phyloP scores from a whole-genome alignment of 2,113 vertebrate genomes.

The Notiomystis cincta region DNA sequence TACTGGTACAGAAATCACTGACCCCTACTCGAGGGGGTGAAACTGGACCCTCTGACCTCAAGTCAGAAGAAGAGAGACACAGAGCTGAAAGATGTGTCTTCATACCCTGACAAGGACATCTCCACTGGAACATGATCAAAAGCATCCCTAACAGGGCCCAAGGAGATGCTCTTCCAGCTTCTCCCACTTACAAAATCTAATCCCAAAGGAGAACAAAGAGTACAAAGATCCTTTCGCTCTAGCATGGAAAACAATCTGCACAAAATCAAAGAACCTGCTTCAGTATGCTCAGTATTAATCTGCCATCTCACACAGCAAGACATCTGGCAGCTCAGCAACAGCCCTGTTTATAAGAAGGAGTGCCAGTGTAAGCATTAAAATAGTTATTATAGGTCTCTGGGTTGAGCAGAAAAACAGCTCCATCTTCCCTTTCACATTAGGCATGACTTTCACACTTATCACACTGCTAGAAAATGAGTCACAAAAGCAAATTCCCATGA shows the following conservation, averaged over 20 bases:
- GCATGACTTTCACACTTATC: neutral
- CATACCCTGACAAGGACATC: neutral
- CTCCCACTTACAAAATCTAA: neutral
- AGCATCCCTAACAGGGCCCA: neutral
- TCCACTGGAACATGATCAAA: neutral
- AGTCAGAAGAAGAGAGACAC: neutral
- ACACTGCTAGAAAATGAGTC: neutral
- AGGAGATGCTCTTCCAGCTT: neutral
- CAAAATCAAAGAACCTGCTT: neutral
- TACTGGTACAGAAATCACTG: neutral
- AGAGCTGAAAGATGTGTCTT: neutral
- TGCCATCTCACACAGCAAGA: slow-evolving; percentile 17
- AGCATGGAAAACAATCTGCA: slow-evolving; percentile 15
- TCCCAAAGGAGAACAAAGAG: neutral
- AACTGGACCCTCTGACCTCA: neutral
- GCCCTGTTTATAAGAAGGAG: neutral
- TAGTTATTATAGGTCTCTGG: neutral
- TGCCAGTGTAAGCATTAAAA: neutral
- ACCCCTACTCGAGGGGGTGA: neutral
- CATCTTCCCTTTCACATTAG: neutral
- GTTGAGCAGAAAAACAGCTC: neutral
- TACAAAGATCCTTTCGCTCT: neutral
- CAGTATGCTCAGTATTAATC: neutral
- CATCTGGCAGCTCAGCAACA: neutral
- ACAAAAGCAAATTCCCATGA: neutral